Evolutionary conservation across 2,888 invertebrate species (phyloP).

Genomic region (Microplitis manilae): DNA sequence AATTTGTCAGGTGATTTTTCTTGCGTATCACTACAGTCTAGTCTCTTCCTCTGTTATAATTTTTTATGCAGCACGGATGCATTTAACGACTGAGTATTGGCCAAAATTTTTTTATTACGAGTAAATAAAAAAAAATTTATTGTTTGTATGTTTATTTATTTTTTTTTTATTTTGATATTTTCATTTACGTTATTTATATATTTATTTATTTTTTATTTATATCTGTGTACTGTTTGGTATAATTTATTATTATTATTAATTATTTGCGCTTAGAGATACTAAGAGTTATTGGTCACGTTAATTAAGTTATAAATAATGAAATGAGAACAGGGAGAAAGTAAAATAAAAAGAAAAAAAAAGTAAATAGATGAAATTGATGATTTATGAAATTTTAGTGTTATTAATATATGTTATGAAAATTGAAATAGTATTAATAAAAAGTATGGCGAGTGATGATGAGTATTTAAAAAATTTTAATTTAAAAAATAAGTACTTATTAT

Average conservation of each 20-base stretch:
- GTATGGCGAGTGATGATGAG: background rate
- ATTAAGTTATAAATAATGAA: background rate
- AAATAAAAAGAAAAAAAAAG: too few relatives aligned
- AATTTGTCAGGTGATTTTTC: slow-evolving; percentile 32
- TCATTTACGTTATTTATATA: background rate
- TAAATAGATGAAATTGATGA: background rate
- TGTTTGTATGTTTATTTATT: background rate
- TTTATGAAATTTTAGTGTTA: background rate
- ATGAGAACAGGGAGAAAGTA: background rate
- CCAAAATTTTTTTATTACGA: slow-evolving; percentile 12
- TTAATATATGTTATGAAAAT: background rate
- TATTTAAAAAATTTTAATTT: too few relatives aligned
- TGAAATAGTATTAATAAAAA: background rate
- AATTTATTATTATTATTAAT: slow-evolving; percentile 4
- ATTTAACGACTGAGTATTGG: slow-evolving; percentile 20
- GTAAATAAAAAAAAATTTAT: background rate
- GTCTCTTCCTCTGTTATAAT: slow-evolving; percentile 5
- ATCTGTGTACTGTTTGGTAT: background rate
- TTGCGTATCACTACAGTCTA: background rate
- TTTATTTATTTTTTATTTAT: background rate
- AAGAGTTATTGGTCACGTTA: background rate
- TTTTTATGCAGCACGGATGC: slow-evolving; percentile 8
- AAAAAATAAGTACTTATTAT: background rate
- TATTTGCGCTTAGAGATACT: background rate
- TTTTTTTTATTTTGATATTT: background rate